Evolutionary conservation across 2,113 vertebrate species (phyloP).

Genomic region (Perca schrenkii): DNA sequence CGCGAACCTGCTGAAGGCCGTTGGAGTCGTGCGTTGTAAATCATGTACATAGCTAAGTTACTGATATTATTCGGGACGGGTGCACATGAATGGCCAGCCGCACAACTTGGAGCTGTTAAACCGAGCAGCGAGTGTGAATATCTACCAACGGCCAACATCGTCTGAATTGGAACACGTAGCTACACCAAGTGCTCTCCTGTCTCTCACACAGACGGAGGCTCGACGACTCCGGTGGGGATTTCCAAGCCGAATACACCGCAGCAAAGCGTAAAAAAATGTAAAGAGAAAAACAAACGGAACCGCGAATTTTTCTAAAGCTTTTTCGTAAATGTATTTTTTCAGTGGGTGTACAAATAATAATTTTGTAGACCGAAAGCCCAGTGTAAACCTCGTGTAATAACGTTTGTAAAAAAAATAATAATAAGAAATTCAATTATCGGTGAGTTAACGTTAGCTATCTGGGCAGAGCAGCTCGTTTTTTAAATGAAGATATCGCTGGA

Average conservation of each 20-base stretch:
- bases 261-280: not conserved
- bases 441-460: slow-evolving; percentile 37
- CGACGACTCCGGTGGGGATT: slow-evolving; percentile 76
- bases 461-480: slow-evolving; percentile 16
- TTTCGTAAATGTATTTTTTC: slow-evolving; percentile 35
- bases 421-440: slow-evolving; percentile 19
- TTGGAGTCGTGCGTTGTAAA: slow-evolving; percentile 62
- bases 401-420: slow-evolving; percentile 56
- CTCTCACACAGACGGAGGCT: slow-evolving; percentile 57
- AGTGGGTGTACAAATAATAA: slow-evolving; percentile 35
- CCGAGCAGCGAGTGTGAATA: slow-evolving; percentile 43
- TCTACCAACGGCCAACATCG: slow-evolving; percentile 47
- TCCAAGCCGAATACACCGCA: slow-evolving; percentile 58
- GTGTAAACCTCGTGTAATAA: slow-evolving; percentile 32
- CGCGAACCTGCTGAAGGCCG: slow-evolving; percentile 65
- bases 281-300: slow-evolving; percentile 7
- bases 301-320: not conserved
- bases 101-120: slow-evolving; percentile 36
- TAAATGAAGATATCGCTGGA: slow-evolving; percentile 22
- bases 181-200: slow-evolving; percentile 42
- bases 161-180: slow-evolving; percentile 49
- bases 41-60: slow-evolving; percentile 66
- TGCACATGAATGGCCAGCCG: slow-evolving; percentile 58
- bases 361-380: slow-evolving; percentile 26
- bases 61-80: slow-evolving; percentile 40